Evolutionary conservation across 2,113 vertebrate species (phyloP).

Genomic region (Emydocephalus ijimae): DNA sequence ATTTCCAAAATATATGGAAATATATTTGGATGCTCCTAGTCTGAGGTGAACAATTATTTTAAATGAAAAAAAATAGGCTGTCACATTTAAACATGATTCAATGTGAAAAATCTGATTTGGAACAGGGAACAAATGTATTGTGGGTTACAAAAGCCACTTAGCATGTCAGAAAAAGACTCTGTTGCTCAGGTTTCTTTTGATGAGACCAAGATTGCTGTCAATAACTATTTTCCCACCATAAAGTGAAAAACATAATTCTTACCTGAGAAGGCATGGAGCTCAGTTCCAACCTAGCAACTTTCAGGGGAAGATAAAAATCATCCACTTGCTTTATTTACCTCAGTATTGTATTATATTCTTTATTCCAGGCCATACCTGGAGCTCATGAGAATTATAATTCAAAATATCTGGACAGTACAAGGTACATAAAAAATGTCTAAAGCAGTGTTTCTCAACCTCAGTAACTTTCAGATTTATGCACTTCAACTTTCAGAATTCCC

Average conservation of each 20-base stretch:
- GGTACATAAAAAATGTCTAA: background rate
- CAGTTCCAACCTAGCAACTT: background rate
- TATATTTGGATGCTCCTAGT: background rate
- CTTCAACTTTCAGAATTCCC: background rate
- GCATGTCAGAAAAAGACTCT: background rate
- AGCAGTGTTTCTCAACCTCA: background rate
- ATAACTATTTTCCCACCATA: background rate
- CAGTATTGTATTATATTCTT: background rate
- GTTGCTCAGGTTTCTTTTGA: background rate
- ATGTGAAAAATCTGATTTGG: conserved; percentile 19
- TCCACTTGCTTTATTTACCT: background rate
- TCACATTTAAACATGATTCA: conserved; percentile 1
- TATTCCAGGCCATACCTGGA: background rate
- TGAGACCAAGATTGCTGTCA: background rate
- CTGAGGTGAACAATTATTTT: conserved; percentile 27
- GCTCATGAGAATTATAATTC: background rate
- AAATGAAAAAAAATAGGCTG: background rate
- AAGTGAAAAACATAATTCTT: background rate
- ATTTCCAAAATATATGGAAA: background rate
- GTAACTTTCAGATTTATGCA: background rate
- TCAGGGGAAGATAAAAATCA: background rate
- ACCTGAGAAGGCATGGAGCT: background rate
- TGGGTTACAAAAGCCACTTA: background rate
- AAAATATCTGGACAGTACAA: background rate
- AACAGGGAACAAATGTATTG: background rate